Conservation (phyloP, 2,888 invertebrate species). For the Pheosia gnoma region DNA sequence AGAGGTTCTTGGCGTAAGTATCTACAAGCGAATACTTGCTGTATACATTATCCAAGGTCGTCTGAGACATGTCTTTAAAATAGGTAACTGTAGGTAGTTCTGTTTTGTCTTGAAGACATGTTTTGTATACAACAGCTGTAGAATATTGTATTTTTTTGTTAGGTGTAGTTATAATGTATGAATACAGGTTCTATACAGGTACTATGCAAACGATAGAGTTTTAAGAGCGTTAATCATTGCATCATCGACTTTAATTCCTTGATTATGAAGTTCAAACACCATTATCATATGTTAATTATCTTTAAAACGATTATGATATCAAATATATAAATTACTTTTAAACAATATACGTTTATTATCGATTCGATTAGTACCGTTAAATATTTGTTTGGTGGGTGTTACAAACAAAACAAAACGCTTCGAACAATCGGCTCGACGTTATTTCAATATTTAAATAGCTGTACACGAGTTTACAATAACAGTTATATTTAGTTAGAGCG, state of each 20-base stretch:
- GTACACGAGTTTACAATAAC: neutral
- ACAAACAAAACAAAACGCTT: conserved; percentile 6
- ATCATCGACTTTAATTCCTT: neutral
- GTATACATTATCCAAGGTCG: no score
- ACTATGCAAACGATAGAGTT: neutral
- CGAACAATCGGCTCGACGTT: conserved; percentile 18
- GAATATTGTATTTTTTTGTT: neutral
- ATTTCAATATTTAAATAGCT: conserved; percentile 26
- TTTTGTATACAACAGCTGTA: neutral
- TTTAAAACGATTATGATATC: neutral
- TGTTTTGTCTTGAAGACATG: neutral
- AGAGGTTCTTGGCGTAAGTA: conserved; percentile 91
- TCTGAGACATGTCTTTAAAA: no score
- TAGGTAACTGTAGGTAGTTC: no score
- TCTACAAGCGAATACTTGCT: neutral
- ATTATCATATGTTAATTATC: neutral
- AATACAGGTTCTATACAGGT: neutral
- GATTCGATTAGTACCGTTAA: conserved; percentile 18
- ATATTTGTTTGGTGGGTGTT: conserved; percentile 18
- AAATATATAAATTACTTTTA: conserved; percentile 2
- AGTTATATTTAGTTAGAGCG: neutral
- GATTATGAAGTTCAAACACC: neutral
- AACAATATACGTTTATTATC: conserved; percentile 7
- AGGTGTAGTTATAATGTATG: neutral
- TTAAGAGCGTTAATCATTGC: neutral